A percentile compares a stretch with the other conserved stretches of the same genome.
Conservation (phyloP, 1,140 invertebrate species). For the Andrena cerasifolii region DNA sequence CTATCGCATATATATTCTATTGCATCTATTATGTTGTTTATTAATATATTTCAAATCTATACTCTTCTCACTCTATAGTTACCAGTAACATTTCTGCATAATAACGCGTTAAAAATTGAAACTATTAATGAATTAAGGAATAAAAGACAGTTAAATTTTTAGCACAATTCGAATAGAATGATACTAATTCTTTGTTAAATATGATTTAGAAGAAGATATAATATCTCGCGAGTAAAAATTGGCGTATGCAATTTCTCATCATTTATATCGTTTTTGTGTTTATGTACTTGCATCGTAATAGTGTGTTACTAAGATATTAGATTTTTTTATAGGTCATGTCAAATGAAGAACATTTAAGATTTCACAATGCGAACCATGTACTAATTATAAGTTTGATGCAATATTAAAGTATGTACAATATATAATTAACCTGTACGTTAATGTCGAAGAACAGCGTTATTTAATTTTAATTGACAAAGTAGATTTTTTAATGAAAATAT, state of each 20-base stretch:
- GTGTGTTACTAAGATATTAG: slow-evolving; percentile 41
- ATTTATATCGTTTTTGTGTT: too few relatives aligned
- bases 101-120: not conserved
- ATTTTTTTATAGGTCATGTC: slow-evolving; percentile 65
- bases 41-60: not conserved
- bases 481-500: slow-evolving; percentile 13
- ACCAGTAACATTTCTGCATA: not conserved
- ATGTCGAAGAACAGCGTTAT: slow-evolving; percentile 1
- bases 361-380: slow-evolving; percentile 70
- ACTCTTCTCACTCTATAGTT: not conserved
- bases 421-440: slow-evolving; percentile 46
- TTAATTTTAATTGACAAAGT: slow-evolving; percentile 4
- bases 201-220: slow-evolving; percentile 17
- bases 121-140: not conserved
- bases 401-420: slow-evolving; percentile 50
- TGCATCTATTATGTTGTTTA: not conserved
- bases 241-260: not conserved
- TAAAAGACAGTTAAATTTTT: slow-evolving; percentile 2
- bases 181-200: slow-evolving; percentile 1
- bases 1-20: too few relatives aligned
- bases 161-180: slow-evolving; percentile 5
- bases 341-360: slow-evolving; percentile 63
- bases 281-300: slow-evolving; percentile 27
- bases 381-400: slow-evolving; percentile 74
- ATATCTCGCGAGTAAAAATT: not conserved